A percentile compares a stretch with the other conserved stretches of the same genome.
Conservation (phyloP, 2,797 vertebrate species). For the Microctenopoma steveboyesi region DNA sequence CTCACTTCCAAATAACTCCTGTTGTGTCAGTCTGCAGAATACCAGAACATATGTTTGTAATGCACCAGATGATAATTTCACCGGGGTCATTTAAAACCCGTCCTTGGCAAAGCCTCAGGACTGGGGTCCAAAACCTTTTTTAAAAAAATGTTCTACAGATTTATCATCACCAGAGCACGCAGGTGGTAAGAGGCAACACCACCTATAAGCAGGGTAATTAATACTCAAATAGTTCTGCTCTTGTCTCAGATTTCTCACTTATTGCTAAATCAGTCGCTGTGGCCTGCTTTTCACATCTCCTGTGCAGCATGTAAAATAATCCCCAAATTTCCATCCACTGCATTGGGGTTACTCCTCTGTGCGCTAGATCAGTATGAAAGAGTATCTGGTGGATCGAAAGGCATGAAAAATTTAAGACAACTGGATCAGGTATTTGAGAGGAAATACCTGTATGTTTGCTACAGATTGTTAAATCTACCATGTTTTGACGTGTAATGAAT, state of each 20-base stretch:
- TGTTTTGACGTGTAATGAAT: conserved; percentile 64
- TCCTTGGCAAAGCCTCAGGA: conserved; percentile 59
- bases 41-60: conserved; percentile 47
- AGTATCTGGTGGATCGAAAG: conserved; percentile 77
- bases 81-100: conserved; percentile 65
- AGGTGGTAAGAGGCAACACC: conserved; percentile 69
- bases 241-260: conserved; percentile 85
- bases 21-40: conserved; percentile 55
- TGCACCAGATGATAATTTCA: conserved; percentile 64
- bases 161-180: conserved; percentile 70
- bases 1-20: conserved; percentile 59
- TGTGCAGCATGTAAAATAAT: conserved; percentile 85
- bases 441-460: conserved; percentile 76
- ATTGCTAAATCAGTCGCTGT: conserved; percentile 85
- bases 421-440: conserved; percentile 77
- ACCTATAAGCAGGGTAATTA: conserved; percentile 79
- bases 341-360: conserved; percentile 74
- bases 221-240: conserved; percentile 87
- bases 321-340: conserved; percentile 80
- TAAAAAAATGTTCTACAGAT: conserved; percentile 74
- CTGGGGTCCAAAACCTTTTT: conserved; percentile 63
- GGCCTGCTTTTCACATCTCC: conserved; percentile 83
- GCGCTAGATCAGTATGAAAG: conserved; percentile 77
- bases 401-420: conserved; percentile 83
- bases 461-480: conserved; percentile 55